phyloP scores from a whole-genome alignment of 2,113 vertebrate genomes.

The Tringa solitaria region DNA sequence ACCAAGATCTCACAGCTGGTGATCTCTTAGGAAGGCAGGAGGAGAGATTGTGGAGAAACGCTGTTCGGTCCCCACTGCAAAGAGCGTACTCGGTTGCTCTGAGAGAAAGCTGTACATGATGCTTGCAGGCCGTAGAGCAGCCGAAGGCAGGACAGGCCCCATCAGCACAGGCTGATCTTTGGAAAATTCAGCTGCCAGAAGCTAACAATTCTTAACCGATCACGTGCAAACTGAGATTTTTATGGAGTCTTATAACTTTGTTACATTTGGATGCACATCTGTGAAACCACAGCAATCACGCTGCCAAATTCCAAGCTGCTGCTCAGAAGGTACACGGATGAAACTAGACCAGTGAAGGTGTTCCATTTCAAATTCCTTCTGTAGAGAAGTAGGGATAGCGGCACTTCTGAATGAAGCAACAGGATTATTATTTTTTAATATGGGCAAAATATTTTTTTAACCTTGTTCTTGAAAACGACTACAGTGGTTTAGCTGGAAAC shows the following conservation, averaged over 20 bases:
- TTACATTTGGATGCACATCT: slow-evolving; percentile 7
- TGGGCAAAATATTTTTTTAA: slow-evolving; percentile 45
- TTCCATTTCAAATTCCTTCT: neutral
- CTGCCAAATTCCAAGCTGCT: neutral
- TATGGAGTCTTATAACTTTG: neutral
- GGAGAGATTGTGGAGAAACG: neutral
- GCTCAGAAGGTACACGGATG: neutral
- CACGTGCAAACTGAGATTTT: neutral
- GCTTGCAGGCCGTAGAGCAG: neutral
- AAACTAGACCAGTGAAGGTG: neutral
- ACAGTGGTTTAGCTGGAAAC: slow-evolving; percentile 24
- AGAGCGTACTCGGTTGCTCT: accelerated
- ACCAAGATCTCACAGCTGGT: neutral
- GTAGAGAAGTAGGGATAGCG: neutral
- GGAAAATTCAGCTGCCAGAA: neutral
- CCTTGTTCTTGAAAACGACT: slow-evolving; percentile 27
- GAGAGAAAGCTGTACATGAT: neutral
- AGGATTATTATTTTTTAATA: slow-evolving; percentile 36
- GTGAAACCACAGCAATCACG: neutral
- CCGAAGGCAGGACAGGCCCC: accelerated
- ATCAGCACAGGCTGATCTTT: neutral
- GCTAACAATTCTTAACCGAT: neutral
- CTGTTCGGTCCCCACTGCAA: neutral
- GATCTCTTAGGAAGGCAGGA: neutral
- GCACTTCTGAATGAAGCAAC: slow-evolving; percentile 4